These are phyloP conservation scores for Philaenus spumarius DNA, from an alignment of 1,140 invertebrate genomes.

Conservation along the genomic window DNA sequence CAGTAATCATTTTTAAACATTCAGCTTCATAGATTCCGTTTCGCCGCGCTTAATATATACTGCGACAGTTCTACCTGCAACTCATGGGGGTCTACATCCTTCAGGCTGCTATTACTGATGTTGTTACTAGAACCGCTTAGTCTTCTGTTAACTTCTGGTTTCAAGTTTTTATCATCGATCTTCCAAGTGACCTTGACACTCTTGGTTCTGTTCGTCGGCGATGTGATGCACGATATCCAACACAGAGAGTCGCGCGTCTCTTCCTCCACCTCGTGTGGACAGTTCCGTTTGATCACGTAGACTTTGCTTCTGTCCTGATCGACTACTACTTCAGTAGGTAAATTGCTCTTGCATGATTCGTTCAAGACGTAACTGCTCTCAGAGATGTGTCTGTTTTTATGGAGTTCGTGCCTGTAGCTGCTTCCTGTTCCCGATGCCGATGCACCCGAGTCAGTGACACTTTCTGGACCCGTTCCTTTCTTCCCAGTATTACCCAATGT, in stretches of 20 bases:
- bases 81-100: slow-evolving; percentile 37
- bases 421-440: slow-evolving; percentile 6
- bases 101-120: slow-evolving; percentile 42
- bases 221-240: background rate
- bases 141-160: background rate
- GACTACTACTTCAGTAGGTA: background rate
- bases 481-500: background rate
- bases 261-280: background rate
- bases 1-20: no score
- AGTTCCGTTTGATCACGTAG: background rate
- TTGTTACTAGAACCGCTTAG: background rate
- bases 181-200: background rate
- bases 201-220: background rate
- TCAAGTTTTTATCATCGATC: background rate
- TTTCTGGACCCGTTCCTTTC: background rate
- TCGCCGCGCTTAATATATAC: slow-evolving; percentile 37
- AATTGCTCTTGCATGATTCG: background rate
- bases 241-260: background rate
- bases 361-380: background rate
- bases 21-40: background rate
- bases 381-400: background rate
- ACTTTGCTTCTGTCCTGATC: background rate
- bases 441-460: background rate
- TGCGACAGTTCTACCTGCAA: slow-evolving; percentile 39
- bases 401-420: slow-evolving; percentile 5